These are phyloP conservation scores for Helicoverpa zea DNA, from an alignment of 1,140 invertebrate species.

Conservation along the genomic window DNA sequence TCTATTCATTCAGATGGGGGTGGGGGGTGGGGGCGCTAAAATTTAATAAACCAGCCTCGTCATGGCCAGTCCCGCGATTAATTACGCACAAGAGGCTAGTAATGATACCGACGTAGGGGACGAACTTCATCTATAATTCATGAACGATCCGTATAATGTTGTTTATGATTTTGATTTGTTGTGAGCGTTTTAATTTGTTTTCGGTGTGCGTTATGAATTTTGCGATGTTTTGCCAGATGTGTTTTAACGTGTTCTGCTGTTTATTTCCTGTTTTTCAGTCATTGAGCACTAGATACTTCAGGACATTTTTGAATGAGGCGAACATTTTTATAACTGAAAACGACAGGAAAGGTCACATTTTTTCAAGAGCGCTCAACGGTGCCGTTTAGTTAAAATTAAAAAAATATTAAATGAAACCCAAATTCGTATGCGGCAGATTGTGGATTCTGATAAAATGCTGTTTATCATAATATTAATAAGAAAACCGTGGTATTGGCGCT, in stretches of 20 bases:
- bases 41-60: conserved; percentile 84
- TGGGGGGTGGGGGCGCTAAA: conserved; percentile 74
- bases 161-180: conserved; percentile 47
- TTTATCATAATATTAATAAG: not conserved
- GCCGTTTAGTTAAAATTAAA: too few relatives aligned
- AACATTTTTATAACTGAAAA: too few relatives aligned
- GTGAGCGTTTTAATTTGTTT: not conserved
- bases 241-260: not conserved
- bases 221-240: conserved; percentile 7
- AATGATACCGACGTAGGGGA: conserved; percentile 75
- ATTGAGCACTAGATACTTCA: not conserved
- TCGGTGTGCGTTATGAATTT: not conserved
- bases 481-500: not conserved
- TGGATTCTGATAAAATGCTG: not conserved
- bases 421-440: too few relatives aligned
- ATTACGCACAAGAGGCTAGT: conserved; percentile 83
- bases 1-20: conserved; percentile 73
- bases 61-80: conserved; percentile 79
- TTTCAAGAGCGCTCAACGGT: too few relatives aligned
- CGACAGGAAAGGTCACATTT: too few relatives aligned
- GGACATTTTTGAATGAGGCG: too few relatives aligned
- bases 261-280: not conserved
- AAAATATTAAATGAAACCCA: too few relatives aligned
- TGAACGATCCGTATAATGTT: conserved; percentile 51
- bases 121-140: conserved; percentile 75